A percentile compares a stretch with the other conserved stretches of the same genome.
These are phyloP conservation scores for Nomia melanderi DNA, from an alignment of 1,140 invertebrate genomes.

Conservation along the genomic window DNA sequence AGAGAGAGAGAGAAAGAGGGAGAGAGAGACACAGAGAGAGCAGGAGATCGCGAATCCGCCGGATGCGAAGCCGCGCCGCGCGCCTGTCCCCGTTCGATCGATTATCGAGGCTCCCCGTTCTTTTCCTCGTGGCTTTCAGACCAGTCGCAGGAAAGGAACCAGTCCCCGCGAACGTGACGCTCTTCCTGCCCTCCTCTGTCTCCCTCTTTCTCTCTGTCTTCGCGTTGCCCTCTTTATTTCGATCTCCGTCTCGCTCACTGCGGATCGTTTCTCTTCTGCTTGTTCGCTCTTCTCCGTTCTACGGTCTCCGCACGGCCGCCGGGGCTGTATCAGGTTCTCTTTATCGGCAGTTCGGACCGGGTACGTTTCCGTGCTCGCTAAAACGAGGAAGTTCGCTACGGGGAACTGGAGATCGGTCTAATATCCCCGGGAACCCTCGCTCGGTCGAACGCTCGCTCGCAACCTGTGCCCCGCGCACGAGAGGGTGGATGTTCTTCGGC, in stretches of 20 bases:
- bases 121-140: conserved; percentile 13
- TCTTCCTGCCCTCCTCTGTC: conserved; percentile 6
- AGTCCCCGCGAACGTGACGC: conserved; percentile 12
- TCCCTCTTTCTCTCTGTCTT: no score
- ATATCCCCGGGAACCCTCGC: not conserved
- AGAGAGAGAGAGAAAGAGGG: no score
- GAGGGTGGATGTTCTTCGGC: no score
- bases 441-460: no score
- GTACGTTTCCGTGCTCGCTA: conserved; percentile 12
- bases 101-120: conserved; percentile 22
- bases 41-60: conserved; percentile 9
- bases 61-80: not conserved
- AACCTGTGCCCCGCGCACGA: no score
- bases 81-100: conserved; percentile 12
- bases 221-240: no score
- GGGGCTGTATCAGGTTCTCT: conserved; percentile 1
- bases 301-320: not conserved
- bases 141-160: conserved; percentile 18
- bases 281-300: not conserved
- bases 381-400: not conserved
- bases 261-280: no score
- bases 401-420: not conserved
- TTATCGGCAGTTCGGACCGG: not conserved
- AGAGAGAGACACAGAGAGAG: no score
- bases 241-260: no score